Evolutionary conservation across 1,140 invertebrate species (phyloP).

Genomic region (Aradophagus sp.): DNA sequence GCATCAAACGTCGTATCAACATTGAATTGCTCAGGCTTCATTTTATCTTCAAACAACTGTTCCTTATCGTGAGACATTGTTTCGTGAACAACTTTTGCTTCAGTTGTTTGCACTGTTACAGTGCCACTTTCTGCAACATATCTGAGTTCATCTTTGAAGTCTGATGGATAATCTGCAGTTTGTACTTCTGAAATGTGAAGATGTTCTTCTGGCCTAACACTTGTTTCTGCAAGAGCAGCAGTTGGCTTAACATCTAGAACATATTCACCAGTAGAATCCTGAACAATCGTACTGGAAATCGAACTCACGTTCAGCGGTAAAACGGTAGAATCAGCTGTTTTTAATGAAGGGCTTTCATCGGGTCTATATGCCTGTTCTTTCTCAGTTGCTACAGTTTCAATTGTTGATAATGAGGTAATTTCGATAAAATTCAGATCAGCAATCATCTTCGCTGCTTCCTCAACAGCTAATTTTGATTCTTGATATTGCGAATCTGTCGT

Average conservation of each 20-base stretch:
- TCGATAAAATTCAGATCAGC: constrained; percentile 78
- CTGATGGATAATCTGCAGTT: constrained; percentile 74
- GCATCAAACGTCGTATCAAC: constrained; percentile 69
- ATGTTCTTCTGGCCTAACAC: constrained; percentile 75
- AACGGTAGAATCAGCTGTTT: constrained; percentile 74
- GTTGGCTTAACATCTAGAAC: constrained; percentile 68
- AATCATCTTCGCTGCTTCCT: constrained; percentile 71
- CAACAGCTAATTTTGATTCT: constrained; percentile 74
- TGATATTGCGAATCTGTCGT: constrained; percentile 78
- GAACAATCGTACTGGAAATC: constrained; percentile 73
- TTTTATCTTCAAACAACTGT: constrained; percentile 62
- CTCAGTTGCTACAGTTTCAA: constrained; percentile 77
- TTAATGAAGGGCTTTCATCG: constrained; percentile 69
- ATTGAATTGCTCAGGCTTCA: constrained; percentile 65
- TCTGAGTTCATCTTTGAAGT: constrained; percentile 75
- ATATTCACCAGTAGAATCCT: constrained; percentile 78
- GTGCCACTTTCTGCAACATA: constrained; percentile 75
- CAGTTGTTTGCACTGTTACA: constrained; percentile 72
- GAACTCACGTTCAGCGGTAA: constrained; percentile 76
- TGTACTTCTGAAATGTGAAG: constrained; percentile 76
- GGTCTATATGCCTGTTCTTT: constrained; percentile 76
- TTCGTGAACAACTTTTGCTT: constrained; percentile 78
- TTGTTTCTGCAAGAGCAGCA: constrained; percentile 73
- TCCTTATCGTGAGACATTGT: constrained; percentile 76
- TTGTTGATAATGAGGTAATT: constrained; percentile 77